A percentile compares a stretch with the other conserved stretches of the same genome.
Conservation (phyloP, 2,113 vertebrate species). For the Mesembrinibis cayennensis region DNA sequence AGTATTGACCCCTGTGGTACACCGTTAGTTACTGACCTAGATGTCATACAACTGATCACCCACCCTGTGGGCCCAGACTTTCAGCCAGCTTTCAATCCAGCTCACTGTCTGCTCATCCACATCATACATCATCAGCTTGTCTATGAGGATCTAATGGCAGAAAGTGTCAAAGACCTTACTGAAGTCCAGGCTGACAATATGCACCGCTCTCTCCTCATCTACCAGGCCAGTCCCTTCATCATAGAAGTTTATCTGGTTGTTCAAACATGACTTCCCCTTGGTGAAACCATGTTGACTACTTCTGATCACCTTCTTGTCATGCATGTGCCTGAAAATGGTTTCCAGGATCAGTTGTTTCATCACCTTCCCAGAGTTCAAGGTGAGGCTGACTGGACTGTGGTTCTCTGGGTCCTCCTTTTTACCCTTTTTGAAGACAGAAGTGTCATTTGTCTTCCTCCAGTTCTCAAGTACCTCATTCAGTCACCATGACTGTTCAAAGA, state of each 20-base stretch:
- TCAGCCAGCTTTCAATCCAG: background rate
- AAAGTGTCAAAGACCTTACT: background rate
- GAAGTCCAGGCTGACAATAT: background rate
- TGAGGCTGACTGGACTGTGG: background rate
- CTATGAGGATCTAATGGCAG: background rate
- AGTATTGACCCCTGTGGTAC: background rate
- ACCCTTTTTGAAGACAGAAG: background rate
- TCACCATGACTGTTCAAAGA: background rate
- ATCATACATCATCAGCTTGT: background rate
- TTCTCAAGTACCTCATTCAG: background rate
- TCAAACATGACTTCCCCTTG: background rate
- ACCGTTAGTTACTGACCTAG: background rate
- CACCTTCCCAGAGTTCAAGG: background rate
- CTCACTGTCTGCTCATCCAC: background rate
- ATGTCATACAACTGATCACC: background rate
- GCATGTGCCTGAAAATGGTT: background rate
- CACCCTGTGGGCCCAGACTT: background rate
- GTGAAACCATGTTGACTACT: background rate
- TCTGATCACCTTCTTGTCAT: background rate
- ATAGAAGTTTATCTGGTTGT: background rate
- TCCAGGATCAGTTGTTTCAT: background rate
- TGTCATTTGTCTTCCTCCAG: background rate
- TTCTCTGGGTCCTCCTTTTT: background rate
- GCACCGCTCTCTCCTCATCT: background rate
- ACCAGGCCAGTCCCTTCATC: background rate